Evolutionary conservation across 2,888 invertebrate genomes (phyloP).

Genomic region (Nomada lathburiana): DNA sequence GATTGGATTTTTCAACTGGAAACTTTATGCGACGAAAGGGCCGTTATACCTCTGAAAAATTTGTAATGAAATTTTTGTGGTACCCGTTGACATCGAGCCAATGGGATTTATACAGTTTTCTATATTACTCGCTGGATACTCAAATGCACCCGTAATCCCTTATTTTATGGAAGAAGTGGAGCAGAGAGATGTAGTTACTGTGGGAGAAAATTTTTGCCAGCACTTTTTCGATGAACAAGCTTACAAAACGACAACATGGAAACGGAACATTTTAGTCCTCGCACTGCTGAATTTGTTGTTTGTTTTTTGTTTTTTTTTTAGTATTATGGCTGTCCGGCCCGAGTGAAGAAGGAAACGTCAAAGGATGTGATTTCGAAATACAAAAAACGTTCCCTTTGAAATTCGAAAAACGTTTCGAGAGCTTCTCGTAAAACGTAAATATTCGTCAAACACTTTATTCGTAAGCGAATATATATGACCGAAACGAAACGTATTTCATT

Average conservation of each 20-base stretch:
- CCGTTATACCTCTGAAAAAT: not conserved
- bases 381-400: no score
- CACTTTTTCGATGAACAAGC: not conserved
- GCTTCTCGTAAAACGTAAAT: not conserved
- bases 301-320: not conserved
- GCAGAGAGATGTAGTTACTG: not conserved
- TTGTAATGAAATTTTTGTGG: not conserved
- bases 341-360: no score
- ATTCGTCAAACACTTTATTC: not conserved
- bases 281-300: not conserved
- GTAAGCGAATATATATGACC: not conserved
- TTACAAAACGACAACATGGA: not conserved
- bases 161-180: not conserved
- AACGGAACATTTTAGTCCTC: not conserved
- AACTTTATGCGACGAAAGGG: no score
- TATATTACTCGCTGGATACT: not conserved
- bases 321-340: not conserved
- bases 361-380: no score
- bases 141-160: not conserved
- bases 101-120: not conserved
- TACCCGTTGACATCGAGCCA: not conserved
- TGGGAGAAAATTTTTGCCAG: not conserved
- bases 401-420: not conserved
- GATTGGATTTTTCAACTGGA: no score
- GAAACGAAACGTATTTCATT: not conserved